A percentile compares a stretch with the other conserved stretches of the same genome.
Conservation (phyloP, 2,888 invertebrate genomes). For the Hydropsyche betteni region DNA sequence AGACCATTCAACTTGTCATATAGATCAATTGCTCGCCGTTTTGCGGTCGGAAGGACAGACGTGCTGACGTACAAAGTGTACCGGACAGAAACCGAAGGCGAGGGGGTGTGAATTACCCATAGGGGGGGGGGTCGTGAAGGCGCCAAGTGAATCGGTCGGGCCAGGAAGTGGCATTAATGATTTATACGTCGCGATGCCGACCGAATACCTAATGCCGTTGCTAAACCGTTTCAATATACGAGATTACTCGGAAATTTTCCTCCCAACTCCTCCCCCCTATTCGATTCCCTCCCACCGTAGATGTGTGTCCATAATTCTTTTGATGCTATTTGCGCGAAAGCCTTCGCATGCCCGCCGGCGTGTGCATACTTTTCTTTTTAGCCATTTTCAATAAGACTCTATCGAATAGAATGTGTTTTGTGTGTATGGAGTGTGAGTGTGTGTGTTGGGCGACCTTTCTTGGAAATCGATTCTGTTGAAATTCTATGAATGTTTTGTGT, state of each 20-base stretch:
- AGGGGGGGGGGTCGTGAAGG: background rate
- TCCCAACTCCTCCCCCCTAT: background rate
- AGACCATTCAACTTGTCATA: too few species aligned
- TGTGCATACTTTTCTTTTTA: too few species aligned
- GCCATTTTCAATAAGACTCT: too few species aligned
- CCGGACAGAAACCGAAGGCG: background rate
- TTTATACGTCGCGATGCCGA: slow-evolving; percentile 34
- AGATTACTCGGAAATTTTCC: slow-evolving; percentile 31
- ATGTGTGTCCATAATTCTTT: background rate
- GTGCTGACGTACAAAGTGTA: background rate
- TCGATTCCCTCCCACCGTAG: background rate
- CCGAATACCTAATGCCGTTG: slow-evolving; percentile 35
- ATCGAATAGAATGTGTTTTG: too few species aligned
- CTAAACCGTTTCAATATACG: slow-evolving; percentile 40
- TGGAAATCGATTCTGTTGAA: too few species aligned
- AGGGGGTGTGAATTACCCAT: background rate
- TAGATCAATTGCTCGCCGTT: too few species aligned
- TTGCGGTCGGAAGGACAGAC: too few species aligned
- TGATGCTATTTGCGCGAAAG: background rate
- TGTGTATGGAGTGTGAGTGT: too few species aligned
- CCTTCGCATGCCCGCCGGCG: too few species aligned
- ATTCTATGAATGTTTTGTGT: too few species aligned
- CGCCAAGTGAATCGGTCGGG: slow-evolving; percentile 35
- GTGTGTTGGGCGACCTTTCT: too few species aligned
- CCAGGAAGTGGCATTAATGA: slow-evolving; percentile 36